These are phyloP conservation scores for Eptesicus fuscus DNA, from an alignment of 2,113 vertebrate species.

Conservation along the genomic window DNA sequence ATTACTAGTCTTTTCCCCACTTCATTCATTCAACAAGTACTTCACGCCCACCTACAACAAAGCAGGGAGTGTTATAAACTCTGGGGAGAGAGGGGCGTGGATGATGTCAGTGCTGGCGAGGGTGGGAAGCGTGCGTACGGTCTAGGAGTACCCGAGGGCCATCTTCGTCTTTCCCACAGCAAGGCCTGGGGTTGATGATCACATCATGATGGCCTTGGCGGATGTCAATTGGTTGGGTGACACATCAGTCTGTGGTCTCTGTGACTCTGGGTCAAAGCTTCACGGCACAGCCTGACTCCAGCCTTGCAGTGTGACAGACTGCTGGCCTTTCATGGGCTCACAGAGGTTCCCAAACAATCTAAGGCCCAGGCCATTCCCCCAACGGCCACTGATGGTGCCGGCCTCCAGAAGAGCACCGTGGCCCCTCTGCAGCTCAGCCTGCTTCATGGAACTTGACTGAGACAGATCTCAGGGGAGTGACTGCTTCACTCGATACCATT, in stretches of 20 bases:
- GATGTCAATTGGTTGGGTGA: neutral
- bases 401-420: neutral
- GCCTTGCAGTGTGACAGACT: neutral
- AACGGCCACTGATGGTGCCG: rapidly evolving
- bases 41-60: neutral
- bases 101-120: rapidly evolving
- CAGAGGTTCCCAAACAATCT: rapidly evolving
- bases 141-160: neutral
- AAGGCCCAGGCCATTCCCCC: neutral
- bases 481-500: neutral
- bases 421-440: neutral
- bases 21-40: neutral
- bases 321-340: neutral
- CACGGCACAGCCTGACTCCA: neutral
- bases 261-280: neutral
- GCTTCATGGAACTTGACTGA: neutral
- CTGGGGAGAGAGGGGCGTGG: too few relatives aligned
- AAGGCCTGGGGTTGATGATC: neutral
- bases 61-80: neutral
- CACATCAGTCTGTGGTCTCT: too few relatives aligned
- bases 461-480: neutral
- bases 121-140: rapidly evolving
- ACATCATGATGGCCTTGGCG: neutral
- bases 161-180: rapidly evolving
- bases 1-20: too few relatives aligned